These are phyloP conservation scores for Poeciliopsis prolifica DNA, from an alignment of 2,113 vertebrate species.

Conservation along the genomic window DNA sequence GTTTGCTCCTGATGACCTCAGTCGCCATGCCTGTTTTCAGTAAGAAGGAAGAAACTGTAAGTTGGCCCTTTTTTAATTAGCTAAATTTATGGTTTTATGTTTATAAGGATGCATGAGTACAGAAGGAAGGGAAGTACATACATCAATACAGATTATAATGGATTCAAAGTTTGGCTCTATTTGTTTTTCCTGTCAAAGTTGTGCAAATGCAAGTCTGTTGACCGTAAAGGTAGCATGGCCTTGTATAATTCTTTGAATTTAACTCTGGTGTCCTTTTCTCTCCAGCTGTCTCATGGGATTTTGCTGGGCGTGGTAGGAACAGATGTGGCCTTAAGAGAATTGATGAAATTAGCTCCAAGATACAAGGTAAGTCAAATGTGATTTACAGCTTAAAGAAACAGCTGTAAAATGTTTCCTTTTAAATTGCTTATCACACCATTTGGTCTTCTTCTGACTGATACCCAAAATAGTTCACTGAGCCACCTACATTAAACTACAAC, in stretches of 20 bases:
- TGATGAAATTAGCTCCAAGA: slow-evolving; percentile 90
- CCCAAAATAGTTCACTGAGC: too few relatives aligned
- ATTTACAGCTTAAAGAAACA: neutral
- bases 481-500: neutral
- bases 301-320: slow-evolving; percentile 94
- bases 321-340: slow-evolving; percentile 90
- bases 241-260: neutral
- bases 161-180: neutral
- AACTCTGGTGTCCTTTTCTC: neutral
- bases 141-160: neutral
- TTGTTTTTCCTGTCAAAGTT: neutral
- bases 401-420: too few relatives aligned
- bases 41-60: slow-evolving; percentile 95
- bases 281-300: slow-evolving; percentile 91
- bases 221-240: neutral
- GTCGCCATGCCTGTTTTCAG: slow-evolving; percentile 98
- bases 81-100: neutral
- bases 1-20: slow-evolving; percentile 90
- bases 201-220: neutral
- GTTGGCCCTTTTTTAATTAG: slow-evolving; percentile 24
- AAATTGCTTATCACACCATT: too few relatives aligned
- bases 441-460: too few relatives aligned
- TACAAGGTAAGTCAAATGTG: slow-evolving; percentile 84
- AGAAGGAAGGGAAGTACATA: too few relatives aligned
- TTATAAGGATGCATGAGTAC: neutral